Evolutionary conservation across 2,888 invertebrate species (phyloP).

Genomic region (Invenusta paracnida): DNA sequence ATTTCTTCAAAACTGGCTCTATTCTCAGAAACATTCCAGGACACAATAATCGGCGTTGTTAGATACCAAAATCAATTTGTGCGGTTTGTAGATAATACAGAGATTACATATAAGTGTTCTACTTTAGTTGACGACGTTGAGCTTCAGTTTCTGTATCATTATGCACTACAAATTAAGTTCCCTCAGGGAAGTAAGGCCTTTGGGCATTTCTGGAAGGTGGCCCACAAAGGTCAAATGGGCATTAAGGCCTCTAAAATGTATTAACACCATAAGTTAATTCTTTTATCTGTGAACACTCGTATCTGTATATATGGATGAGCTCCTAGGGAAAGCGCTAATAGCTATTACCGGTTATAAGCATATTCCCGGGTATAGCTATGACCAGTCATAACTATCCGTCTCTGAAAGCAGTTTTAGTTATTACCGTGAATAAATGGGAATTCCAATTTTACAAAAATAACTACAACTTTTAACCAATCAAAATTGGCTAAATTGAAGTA

Average conservation of each 20-base stretch:
- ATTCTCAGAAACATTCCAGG: neutral
- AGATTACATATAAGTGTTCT: neutral
- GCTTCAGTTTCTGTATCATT: neutral
- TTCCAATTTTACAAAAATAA: too few relatives aligned
- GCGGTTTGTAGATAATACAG: neutral
- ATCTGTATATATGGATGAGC: too few relatives aligned
- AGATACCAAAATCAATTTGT: neutral
- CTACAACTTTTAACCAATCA: too few relatives aligned
- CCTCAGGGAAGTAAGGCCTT: neutral
- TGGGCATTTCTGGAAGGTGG: neutral
- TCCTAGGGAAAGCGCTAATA: too few relatives aligned
- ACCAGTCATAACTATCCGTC: too few relatives aligned
- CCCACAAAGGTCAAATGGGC: neutral
- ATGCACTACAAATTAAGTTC: neutral
- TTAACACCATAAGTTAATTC: neutral
- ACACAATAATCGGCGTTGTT: neutral
- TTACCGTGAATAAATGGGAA: too few relatives aligned
- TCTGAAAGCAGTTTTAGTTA: too few relatives aligned
- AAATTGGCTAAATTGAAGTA: too few relatives aligned
- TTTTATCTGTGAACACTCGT: too few relatives aligned
- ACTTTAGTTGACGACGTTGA: neutral
- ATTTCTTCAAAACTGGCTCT: neutral
- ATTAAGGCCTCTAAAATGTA: neutral
- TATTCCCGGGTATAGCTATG: too few relatives aligned
- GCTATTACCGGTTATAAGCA: too few relatives aligned